Evolutionary conservation across 1,140 invertebrate genomes (phyloP).

Genomic region (Magallana gigas): DNA sequence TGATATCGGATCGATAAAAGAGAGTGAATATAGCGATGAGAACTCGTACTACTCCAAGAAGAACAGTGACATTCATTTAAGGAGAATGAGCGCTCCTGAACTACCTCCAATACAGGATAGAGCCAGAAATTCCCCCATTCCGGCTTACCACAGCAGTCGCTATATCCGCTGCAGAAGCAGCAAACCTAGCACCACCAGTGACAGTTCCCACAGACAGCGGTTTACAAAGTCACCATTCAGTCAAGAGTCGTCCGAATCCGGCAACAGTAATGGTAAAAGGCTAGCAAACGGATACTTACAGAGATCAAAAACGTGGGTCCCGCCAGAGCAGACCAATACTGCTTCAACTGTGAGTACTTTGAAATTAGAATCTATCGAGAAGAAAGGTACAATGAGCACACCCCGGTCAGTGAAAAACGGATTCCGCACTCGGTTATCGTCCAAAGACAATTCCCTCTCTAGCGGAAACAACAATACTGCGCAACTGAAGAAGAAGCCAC

Average conservation of each 20-base stretch:
- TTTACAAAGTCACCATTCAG: slow-evolving; percentile 39
- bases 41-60: neutral
- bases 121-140: slow-evolving; percentile 39
- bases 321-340: slow-evolving; percentile 48
- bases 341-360: slow-evolving; percentile 33
- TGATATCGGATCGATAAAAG: slow-evolving; percentile 42
- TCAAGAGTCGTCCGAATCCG: slow-evolving; percentile 49
- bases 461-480: slow-evolving; percentile 58
- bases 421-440: slow-evolving; percentile 38
- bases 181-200: slow-evolving; percentile 46
- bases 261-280: slow-evolving; percentile 19
- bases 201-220: slow-evolving; percentile 44
- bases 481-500: slow-evolving; percentile 22
- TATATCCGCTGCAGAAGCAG: slow-evolving; percentile 48
- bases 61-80: slow-evolving; percentile 36
- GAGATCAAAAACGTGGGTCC: slow-evolving; percentile 53
- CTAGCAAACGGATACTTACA: slow-evolving; percentile 19
- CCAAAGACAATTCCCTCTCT: slow-evolving; percentile 49
- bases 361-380: slow-evolving; percentile 55
- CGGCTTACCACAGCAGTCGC: slow-evolving; percentile 38
- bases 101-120: slow-evolving; percentile 58
- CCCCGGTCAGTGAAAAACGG: slow-evolving; percentile 42
- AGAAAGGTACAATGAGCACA: slow-evolving; percentile 52
- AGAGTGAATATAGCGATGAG: slow-evolving; percentile 36
- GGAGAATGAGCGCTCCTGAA: slow-evolving; percentile 66